Conservation (phyloP, 2,888 invertebrate species). For the Aleiodes alternator region DNA sequence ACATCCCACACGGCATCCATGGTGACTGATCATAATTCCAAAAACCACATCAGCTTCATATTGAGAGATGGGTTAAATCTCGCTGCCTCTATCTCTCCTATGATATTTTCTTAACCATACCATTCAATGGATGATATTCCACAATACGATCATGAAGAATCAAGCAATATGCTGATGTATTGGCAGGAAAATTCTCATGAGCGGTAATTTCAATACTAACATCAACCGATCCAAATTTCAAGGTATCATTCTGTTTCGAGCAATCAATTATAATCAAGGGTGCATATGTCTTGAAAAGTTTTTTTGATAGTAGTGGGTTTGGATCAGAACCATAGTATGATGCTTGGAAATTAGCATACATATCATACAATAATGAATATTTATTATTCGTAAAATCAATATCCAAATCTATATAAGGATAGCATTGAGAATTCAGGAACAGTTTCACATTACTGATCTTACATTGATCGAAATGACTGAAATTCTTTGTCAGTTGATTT, state of each 20-base stretch:
- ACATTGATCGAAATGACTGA: constrained; percentile 16
- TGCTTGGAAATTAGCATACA: constrained; percentile 11
- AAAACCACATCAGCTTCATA: neutral
- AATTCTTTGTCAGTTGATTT: neutral
- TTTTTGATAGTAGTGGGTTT: neutral
- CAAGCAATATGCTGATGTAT: constrained; percentile 1
- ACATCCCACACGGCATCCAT: too few relatives aligned
- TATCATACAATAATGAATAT: constrained; percentile 17
- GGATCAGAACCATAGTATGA: constrained; percentile 8
- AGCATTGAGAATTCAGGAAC: constrained; percentile 14
- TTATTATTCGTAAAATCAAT: neutral
- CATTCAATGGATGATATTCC: neutral
- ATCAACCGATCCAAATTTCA: neutral
- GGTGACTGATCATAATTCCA: too few relatives aligned
- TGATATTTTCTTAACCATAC: neutral
- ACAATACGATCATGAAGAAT: constrained; percentile 9
- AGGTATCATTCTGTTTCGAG: constrained; percentile 7
- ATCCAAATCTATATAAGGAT: constrained; percentile 7
- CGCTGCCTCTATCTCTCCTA: too few relatives aligned
- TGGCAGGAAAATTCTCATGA: neutral
- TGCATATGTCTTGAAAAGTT: neutral
- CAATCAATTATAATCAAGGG: constrained; percentile 7
- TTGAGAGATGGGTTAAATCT: too few relatives aligned
- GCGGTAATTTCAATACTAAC: neutral
- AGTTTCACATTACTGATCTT: neutral